Evolutionary conservation across 2,888 invertebrate genomes (phyloP).

Genomic region (Acheta domesticus): DNA sequence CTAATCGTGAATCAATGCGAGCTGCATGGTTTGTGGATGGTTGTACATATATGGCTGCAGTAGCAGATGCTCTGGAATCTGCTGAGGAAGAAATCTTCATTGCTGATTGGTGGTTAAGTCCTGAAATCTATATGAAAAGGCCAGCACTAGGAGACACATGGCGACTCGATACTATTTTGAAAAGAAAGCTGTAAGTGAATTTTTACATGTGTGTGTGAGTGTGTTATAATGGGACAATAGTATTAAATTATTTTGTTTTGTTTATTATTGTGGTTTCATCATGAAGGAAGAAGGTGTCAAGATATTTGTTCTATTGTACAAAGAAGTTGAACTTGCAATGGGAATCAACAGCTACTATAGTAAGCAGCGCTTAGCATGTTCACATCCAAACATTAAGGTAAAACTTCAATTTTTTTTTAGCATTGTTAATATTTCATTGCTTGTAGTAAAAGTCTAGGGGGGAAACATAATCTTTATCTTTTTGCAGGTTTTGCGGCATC

Average conservation of each 20-base stretch:
- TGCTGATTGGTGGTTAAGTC: slow-evolving; percentile 98
- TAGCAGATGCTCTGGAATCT: slow-evolving; percentile 84
- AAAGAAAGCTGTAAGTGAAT: slow-evolving; percentile 75
- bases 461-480: slow-evolving; percentile 32
- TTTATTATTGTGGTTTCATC: not conserved
- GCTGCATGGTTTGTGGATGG: slow-evolving; percentile 89
- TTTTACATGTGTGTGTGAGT: slow-evolving; percentile 11
- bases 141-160: slow-evolving; percentile 82
- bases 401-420: slow-evolving; percentile 30
- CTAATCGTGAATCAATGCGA: slow-evolving; percentile 66
- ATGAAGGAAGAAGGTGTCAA: slow-evolving; percentile 76
- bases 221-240: not conserved
- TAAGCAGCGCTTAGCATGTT: slow-evolving; percentile 73
- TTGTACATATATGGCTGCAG: slow-evolving; percentile 77
- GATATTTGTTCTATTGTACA: slow-evolving; percentile 89
- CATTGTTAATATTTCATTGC: not conserved
- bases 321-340: slow-evolving; percentile 94
- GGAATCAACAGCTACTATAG: slow-evolving; percentile 96
- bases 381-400: slow-evolving; percentile 74
- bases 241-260: not conserved
- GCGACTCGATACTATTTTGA: slow-evolving; percentile 80
- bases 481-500: slow-evolving; percentile 84
- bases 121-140: slow-evolving; percentile 90
- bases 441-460: not conserved
- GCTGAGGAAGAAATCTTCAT: slow-evolving; percentile 97